Evolutionary conservation across 2,888 invertebrate genomes (phyloP).

Genomic region (Drosophila kambysellisi): DNA sequence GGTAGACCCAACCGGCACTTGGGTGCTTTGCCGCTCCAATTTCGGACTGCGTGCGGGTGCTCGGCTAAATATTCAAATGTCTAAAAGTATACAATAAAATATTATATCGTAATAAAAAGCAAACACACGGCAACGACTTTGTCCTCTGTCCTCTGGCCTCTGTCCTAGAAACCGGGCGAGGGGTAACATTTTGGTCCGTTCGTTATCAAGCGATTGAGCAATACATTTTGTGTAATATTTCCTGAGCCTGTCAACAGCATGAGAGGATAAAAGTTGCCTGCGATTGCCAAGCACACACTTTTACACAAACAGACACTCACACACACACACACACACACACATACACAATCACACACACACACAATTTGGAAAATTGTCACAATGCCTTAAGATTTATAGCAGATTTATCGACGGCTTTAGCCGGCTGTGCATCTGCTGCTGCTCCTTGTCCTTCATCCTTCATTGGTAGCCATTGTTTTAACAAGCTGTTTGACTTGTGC

Average conservation of each 20-base stretch:
- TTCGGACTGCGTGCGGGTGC: constrained; percentile 21
- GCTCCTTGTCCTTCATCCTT: constrained; percentile 6
- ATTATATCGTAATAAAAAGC: constrained; percentile 79
- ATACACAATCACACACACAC: background rate
- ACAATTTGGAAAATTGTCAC: constrained; percentile 48
- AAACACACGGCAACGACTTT: constrained; percentile 51
- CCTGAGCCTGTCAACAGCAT: constrained; percentile 47
- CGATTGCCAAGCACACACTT: constrained; percentile 28
- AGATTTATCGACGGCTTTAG: constrained; percentile 71
- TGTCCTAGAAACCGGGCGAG: constrained; percentile 8
- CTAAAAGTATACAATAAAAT: constrained; percentile 78
- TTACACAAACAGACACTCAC: too few species aligned
- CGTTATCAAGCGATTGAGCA: constrained; percentile 73
- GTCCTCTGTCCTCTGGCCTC: background rate
- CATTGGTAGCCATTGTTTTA: constrained; percentile 37
- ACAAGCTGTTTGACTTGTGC: constrained; percentile 45
- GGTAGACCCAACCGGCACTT: constrained; percentile 32
- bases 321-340: background rate
- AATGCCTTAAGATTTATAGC: constrained; percentile 69
- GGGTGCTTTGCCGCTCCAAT: constrained; percentile 17
- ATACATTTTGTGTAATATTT: constrained; percentile 67
- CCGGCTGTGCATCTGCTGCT: constrained; percentile 52
- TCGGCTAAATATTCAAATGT: constrained; percentile 70
- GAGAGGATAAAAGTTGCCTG: constrained; percentile 42
- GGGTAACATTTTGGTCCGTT: constrained; percentile 4